Evolutionary conservation across 2,113 vertebrate genomes (phyloP), one percentile per base, ranked within the genome.

Genomic region (Melierax canorus): DNA sequence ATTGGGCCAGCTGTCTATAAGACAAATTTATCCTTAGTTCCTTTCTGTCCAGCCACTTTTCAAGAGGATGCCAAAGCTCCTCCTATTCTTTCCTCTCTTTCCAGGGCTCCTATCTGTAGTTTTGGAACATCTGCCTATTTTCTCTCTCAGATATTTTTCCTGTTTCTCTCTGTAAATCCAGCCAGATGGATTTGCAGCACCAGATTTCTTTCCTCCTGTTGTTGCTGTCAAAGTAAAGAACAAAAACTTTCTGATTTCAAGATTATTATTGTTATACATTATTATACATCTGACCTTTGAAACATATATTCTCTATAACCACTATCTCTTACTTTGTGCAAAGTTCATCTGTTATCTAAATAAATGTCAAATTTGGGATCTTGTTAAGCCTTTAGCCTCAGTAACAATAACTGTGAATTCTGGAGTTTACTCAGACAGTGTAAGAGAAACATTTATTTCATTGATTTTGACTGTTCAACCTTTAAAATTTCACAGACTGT

Each of bases 281-380:
- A 75, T 89, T 96, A 91, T 85, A 97, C 60, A 87, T 48, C 69
- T 96, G 95, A 96, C 95, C 95, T 97, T 96, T 93, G 84, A 95
- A 95, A 94, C 15, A 82, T 79, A 96, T 46, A 94, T 82, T 96
- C 66, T 85, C 62, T 85, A 96, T 73, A 78, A 96, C 62, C 92
- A 82, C 69, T 72, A 59, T 82, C 81, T 97, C 81, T 96, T 91
- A 87, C 81, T 96, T 91, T 76, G 90, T 95, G 91, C 81, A 96
- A 97, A 97, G 94, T 96, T 97, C 95, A 97, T 64, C 93, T 82
- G 69, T 95, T 92, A 90, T 62, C 93, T 96, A 95, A 92, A 94
- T 68, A 96, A 96, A 96, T 96, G 90, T 96, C 91, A 96, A 82
- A 87, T 94, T 94, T 94, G 62, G 87, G 94, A 85, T 75, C 56